Percentiles rank a stretch among this genome's conserved stretches.
Conservation (phyloP, 1,140 invertebrate genomes). For the Augochlora pura region DNA sequence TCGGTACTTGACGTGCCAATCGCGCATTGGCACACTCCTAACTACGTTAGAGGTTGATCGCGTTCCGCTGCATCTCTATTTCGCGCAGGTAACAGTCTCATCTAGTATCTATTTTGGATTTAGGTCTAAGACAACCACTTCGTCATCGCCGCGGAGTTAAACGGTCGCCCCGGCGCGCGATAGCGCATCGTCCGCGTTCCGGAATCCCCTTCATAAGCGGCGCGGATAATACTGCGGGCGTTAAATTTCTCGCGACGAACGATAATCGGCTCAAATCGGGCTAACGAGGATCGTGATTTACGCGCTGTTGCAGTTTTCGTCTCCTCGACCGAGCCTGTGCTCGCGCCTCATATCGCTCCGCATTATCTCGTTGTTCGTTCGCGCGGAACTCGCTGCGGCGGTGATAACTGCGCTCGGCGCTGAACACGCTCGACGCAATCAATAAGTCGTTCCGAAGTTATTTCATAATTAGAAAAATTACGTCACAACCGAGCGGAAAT, state of each 20-base stretch:
- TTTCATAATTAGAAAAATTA: background rate
- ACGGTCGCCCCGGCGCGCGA: background rate
- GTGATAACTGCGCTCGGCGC: constrained; percentile 1
- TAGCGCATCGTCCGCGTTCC: constrained; percentile 4
- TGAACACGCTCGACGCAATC: background rate
- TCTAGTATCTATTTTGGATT: background rate
- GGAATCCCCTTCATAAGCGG: constrained; percentile 39
- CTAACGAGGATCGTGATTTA: constrained; percentile 72
- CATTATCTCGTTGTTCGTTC: constrained; percentile 40
- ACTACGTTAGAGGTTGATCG: no score
- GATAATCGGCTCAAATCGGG: constrained; percentile 64
- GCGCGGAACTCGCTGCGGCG: background rate
- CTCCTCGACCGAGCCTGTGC: constrained; percentile 32
- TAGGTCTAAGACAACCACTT: background rate
- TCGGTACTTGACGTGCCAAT: no score
- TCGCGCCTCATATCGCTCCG: constrained; percentile 28
- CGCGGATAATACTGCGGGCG: constrained; percentile 54
- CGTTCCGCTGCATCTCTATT: background rate
- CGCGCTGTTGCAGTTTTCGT: constrained; percentile 57
- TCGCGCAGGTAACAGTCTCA: background rate
- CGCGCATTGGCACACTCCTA: no score
- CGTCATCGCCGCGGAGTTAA: background rate
- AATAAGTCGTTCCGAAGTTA: background rate
- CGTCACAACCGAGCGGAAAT: no score
- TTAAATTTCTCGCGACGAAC: constrained; percentile 62